phyloP scores from a whole-genome alignment of 2,113 vertebrate species.

The Mixornis gularis region DNA sequence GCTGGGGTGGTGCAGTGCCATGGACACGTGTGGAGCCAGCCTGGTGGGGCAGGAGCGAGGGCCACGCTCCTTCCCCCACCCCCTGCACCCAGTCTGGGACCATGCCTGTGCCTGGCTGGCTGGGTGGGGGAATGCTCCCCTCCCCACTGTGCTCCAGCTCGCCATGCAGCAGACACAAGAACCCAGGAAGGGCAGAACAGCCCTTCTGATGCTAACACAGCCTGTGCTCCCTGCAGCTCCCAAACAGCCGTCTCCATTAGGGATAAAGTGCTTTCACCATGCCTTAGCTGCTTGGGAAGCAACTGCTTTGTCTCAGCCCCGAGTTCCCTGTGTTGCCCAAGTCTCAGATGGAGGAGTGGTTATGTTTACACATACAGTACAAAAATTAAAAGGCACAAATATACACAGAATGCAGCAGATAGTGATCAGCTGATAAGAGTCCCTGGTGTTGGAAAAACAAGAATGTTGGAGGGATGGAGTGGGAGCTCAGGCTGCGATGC shows the following conservation, averaged over 20 bases:
- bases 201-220: not conserved
- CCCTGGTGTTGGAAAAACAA: slow-evolving; percentile 36
- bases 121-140: not conserved
- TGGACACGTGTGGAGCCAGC: accelerated
- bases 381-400: slow-evolving; percentile 72
- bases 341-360: slow-evolving; percentile 20
- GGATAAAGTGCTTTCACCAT: slow-evolving; percentile 59
- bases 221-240: not conserved
- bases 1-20: not conserved
- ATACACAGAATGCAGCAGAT: slow-evolving; percentile 67
- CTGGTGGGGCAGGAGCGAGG: accelerated
- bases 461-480: not conserved
- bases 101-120: not conserved
- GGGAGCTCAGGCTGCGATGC: not conserved
- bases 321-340: not conserved
- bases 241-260: not conserved
- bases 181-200: not conserved
- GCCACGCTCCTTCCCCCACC: not conserved
- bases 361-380: slow-evolving; percentile 64
- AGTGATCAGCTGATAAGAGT: slow-evolving; percentile 46
- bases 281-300: not conserved
- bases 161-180: accelerated
- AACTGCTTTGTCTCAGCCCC: not conserved
- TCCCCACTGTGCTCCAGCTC: not conserved
- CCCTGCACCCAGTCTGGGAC: accelerated